phyloP scores from a whole-genome alignment of 1,140 invertebrate species.

The Colletes latitarsis region DNA sequence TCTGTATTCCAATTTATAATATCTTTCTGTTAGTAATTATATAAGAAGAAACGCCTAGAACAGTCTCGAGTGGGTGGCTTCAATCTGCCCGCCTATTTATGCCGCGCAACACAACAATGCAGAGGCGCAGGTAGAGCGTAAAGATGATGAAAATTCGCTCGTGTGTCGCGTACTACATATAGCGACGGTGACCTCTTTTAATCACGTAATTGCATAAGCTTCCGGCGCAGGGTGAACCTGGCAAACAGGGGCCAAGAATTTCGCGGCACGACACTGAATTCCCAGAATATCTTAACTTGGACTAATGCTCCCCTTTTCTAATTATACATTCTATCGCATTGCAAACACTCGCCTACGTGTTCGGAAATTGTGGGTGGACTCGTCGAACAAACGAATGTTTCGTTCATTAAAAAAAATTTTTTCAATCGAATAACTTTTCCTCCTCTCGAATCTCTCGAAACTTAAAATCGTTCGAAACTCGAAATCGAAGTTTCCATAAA shows the following conservation, averaged over 20 bases:
- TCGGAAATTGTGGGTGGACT: not conserved
- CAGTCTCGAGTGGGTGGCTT: not conserved
- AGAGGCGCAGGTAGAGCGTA: not conserved
- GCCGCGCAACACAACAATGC: not conserved
- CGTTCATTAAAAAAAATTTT: not conserved
- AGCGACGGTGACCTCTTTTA: slow-evolving; percentile 34
- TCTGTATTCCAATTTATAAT: no score
- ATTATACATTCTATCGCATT: slow-evolving; percentile 39
- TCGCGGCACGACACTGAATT: slow-evolving; percentile 55
- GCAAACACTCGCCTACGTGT: slow-evolving; percentile 9
- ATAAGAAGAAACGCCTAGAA: no score
- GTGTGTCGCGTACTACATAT: slow-evolving; percentile 10
- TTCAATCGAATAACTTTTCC: not conserved
- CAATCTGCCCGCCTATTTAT: not conserved
- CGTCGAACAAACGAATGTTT: not conserved
- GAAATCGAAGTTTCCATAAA: no score
- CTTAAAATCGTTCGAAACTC: no score
- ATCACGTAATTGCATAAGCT: slow-evolving; percentile 41
- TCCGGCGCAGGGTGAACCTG: slow-evolving; percentile 42
- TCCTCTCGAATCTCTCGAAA: no score
- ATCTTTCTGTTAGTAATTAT: no score
- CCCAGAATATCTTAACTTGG: slow-evolving; percentile 60
- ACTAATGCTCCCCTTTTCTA: slow-evolving; percentile 54
- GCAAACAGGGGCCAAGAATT: slow-evolving; percentile 47
- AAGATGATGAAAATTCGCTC: slow-evolving; percentile 36